phyloP scores from a whole-genome alignment of 1,140 invertebrate genomes.

The Propsilocerus akamusi region DNA sequence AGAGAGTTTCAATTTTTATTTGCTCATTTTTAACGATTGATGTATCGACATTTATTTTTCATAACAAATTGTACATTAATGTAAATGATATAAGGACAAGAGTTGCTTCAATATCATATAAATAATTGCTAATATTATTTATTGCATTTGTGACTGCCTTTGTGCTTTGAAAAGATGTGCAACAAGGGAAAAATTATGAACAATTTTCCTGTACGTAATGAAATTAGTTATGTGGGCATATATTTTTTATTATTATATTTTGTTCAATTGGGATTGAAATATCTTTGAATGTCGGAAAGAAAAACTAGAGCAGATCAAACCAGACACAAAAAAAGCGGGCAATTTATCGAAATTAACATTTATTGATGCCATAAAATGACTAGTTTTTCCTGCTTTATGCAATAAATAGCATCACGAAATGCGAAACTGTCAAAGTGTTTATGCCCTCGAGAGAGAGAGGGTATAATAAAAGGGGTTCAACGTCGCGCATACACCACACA shows the following conservation, averaged over 20 bases:
- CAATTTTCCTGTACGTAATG: neutral
- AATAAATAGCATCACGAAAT: too few relatives aligned
- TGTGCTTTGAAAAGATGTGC: neutral
- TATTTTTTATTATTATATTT: too few relatives aligned
- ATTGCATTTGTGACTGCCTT: neutral
- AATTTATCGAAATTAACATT: conserved; percentile 2
- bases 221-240: too few relatives aligned
- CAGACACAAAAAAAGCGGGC: neutral
- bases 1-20: neutral
- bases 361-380: neutral
- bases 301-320: neutral
- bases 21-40: neutral
- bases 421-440: too few relatives aligned
- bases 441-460: too few relatives aligned
- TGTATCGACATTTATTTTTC: neutral
- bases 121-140: neutral
- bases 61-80: too few relatives aligned
- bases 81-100: too few relatives aligned
- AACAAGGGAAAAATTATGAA: neutral
- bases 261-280: too few relatives aligned
- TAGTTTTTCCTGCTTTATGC: neutral
- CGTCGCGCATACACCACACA: too few relatives aligned
- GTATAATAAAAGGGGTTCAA: neutral
- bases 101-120: neutral
- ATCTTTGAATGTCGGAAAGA: neutral